Conservation (phyloP, 2,888 invertebrate species). For the Amphipoea lucens region DNA sequence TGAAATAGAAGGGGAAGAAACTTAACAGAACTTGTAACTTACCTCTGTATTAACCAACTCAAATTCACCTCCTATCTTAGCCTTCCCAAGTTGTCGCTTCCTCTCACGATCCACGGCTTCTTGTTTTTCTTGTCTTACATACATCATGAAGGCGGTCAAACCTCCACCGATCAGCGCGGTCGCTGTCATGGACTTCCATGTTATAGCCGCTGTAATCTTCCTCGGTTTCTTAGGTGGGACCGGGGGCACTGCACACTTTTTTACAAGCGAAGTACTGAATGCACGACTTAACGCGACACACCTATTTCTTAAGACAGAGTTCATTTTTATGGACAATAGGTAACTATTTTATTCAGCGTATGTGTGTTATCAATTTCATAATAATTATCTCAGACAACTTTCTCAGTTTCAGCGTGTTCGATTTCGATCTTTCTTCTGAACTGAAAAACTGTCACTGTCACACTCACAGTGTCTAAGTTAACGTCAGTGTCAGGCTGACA, state of each 20-base stretch:
- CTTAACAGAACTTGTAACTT: slow-evolving; percentile 13
- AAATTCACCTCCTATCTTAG: slow-evolving; percentile 98
- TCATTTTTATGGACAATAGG: slow-evolving; percentile 73
- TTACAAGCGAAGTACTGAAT: slow-evolving; percentile 79
- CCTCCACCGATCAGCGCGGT: slow-evolving; percentile 92
- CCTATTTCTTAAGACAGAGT: slow-evolving; percentile 78
- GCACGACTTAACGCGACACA: slow-evolving; percentile 73
- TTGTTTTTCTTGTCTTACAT: slow-evolving; percentile 95
- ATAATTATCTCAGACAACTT: slow-evolving; percentile 37
- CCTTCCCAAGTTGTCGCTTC: slow-evolving; percentile 96
- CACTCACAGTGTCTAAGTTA: neutral
- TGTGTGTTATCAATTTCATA: slow-evolving; percentile 60
- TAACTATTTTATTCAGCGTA: slow-evolving; percentile 30
- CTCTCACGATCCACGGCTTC: slow-evolving; percentile 93
- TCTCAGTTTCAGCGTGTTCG: slow-evolving; percentile 39
- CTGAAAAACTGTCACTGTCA: slow-evolving; percentile 31
- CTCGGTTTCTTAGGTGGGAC: slow-evolving; percentile 79
- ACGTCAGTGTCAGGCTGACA: slow-evolving; percentile 1
- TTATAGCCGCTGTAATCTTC: slow-evolving; percentile 91
- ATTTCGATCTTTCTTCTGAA: neutral
- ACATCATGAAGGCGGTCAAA: slow-evolving; percentile 93
- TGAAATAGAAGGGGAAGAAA: neutral
- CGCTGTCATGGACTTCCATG: slow-evolving; percentile 94
- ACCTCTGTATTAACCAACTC: slow-evolving; percentile 94
- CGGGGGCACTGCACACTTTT: slow-evolving; percentile 80